These are phyloP conservation scores for Aurelia coerulea DNA, from an alignment of 30 jellyfish, hydroid and myxozoan genomes.

Conservation along the genomic window DNA sequence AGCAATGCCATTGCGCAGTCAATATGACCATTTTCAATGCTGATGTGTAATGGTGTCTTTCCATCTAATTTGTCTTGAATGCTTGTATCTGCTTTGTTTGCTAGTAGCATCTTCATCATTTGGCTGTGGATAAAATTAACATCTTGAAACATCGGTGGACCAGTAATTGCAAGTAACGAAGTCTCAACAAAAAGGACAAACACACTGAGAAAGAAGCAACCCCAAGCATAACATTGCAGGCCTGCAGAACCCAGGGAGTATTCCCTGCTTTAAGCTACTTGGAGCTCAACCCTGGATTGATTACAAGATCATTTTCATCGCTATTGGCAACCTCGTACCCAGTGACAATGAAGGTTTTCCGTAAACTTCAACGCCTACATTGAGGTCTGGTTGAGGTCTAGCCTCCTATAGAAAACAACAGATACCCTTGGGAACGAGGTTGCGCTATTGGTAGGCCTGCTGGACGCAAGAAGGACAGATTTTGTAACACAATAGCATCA, in stretches of 20 bases:
- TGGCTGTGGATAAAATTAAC: slow-evolving; percentile 4
- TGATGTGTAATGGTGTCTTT: slow-evolving; percentile 51
- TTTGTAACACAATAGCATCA: neutral
- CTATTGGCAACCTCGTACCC: no score
- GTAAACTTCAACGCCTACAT: no score
- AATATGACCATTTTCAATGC: slow-evolving; percentile 31
- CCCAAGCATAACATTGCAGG: neutral
- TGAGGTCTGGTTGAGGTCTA: no score
- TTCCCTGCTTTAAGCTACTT: neutral
- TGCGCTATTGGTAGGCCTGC: no score
- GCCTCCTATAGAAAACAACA: no score
- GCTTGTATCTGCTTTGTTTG: slow-evolving; percentile 34
- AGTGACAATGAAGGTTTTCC: no score
- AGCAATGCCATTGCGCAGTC: slow-evolving; percentile 54
- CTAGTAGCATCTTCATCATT: slow-evolving; percentile 54
- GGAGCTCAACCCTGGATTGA: no score
- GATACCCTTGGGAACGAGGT: no score
- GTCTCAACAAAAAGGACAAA: neutral
- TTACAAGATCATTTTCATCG: no score
- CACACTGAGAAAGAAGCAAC: neutral
- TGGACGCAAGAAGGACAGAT: neutral
- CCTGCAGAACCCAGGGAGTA: neutral
- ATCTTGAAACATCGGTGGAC: no score
- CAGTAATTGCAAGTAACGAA: neutral
- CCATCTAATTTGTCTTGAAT: slow-evolving; percentile 60